These are phyloP conservation scores for Sebastes alutus DNA, from an alignment of 2,797 vertebrate genomes.

Conservation along the genomic window DNA sequence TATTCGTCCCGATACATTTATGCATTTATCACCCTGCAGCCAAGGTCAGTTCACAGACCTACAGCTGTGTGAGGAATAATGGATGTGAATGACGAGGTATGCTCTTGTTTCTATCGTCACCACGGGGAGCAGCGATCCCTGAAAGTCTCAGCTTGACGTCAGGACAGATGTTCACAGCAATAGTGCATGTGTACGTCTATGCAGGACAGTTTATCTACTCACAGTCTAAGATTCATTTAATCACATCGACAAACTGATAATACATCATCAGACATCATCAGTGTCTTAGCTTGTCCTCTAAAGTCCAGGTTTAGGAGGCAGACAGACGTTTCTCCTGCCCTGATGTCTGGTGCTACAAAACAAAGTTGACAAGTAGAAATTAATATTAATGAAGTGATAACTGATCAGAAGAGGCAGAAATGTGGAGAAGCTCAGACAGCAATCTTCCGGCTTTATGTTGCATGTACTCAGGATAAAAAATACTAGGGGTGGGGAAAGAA, in stretches of 20 bases:
- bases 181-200: not conserved
- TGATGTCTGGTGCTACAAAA: no score
- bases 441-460: not conserved
- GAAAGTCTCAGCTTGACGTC: not conserved
- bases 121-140: not conserved
- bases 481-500: not conserved
- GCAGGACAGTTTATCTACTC: not conserved
- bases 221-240: not conserved
- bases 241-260: not conserved
- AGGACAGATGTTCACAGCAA: not conserved
- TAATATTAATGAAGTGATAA: not conserved
- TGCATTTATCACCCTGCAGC: not conserved
- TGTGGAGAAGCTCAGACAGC: not conserved
- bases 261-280: not conserved
- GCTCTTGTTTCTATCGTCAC: not conserved
- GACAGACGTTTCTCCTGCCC: not conserved
- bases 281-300: not conserved
- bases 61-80: not conserved
- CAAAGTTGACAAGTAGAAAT: not conserved
- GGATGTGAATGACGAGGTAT: not conserved
- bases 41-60: conserved; percentile 9
- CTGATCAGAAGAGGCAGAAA: not conserved
- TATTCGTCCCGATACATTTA: not conserved
- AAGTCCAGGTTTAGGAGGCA: not conserved
- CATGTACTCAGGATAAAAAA: not conserved